phyloP scores from a whole-genome alignment of 2,888 invertebrate genomes.

The Oscheius onirici region DNA sequence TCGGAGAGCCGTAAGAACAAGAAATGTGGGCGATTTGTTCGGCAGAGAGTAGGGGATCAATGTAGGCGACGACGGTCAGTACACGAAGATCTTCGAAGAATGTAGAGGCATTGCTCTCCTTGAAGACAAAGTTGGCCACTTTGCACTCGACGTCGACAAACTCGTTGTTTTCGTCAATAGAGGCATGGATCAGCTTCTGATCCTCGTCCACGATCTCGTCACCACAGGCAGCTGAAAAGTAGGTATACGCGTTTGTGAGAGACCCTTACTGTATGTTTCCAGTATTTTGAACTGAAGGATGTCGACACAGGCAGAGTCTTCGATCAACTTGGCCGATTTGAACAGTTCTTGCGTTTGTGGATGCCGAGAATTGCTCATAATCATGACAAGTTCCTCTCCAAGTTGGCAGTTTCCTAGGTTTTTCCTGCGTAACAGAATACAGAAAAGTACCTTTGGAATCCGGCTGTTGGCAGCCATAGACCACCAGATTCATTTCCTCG shows the following conservation, averaged over 20 bases:
- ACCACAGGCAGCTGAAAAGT: constrained; percentile 50
- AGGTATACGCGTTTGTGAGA: background rate
- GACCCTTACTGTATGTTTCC: constrained; percentile 52
- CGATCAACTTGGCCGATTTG: constrained; percentile 59
- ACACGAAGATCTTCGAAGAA: constrained; percentile 60
- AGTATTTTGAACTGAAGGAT: constrained; percentile 54
- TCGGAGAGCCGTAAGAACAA: constrained; percentile 47
- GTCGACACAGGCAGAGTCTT: constrained; percentile 58
- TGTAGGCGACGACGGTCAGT: constrained; percentile 58
- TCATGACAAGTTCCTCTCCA: constrained; percentile 50
- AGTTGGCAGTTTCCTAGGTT: constrained; percentile 42
- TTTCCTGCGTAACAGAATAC: too few species aligned
- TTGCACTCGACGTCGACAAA: constrained; percentile 61
- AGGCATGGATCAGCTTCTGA: constrained; percentile 57
- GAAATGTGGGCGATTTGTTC: constrained; percentile 61
- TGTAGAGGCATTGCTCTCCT: constrained; percentile 38
- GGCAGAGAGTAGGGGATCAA: constrained; percentile 48
- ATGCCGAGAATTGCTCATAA: constrained; percentile 60
- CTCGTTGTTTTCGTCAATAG: constrained; percentile 57
- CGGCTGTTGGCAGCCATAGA: constrained; percentile 48
- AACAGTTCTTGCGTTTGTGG: constrained; percentile 58
- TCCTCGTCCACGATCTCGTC: constrained; percentile 59
- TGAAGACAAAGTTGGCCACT: constrained; percentile 51
- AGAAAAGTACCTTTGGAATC: constrained; percentile 42
- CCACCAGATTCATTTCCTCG: constrained; percentile 61